These are phyloP conservation scores for Pitangus sulphuratus DNA, from an alignment of 2,797 vertebrate species.

Conservation along the genomic window DNA sequence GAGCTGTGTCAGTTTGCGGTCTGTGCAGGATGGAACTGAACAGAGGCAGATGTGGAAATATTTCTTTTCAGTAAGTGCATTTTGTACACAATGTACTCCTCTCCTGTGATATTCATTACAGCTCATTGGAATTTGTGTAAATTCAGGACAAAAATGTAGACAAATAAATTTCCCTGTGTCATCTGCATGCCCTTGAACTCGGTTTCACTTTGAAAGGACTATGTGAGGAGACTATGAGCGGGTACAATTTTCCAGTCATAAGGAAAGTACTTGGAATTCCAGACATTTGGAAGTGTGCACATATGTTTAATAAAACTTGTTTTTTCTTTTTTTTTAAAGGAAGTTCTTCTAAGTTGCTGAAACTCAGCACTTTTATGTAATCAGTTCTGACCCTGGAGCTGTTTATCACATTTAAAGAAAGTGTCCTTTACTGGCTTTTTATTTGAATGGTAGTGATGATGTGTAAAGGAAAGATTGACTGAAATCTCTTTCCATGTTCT, in stretches of 20 bases:
- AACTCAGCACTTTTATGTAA: background rate
- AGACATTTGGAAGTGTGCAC: background rate
- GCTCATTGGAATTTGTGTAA: background rate
- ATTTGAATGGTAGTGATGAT: background rate
- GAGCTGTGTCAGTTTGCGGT: background rate
- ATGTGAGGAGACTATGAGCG: background rate
- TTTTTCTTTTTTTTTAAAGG: background rate
- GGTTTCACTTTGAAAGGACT: background rate
- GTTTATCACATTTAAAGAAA: background rate
- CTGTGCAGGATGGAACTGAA: background rate
- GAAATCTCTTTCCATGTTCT: background rate
- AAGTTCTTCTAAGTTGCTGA: background rate
- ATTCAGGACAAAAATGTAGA: background rate
- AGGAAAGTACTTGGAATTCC: background rate
- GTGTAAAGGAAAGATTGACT: background rate
- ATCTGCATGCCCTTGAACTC: slow-evolving; percentile 3
- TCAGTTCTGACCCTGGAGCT: background rate
- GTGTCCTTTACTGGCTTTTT: background rate
- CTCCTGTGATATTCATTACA: background rate
- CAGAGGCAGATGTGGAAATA: background rate
- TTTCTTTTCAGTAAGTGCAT: background rate
- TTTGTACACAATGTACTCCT: background rate
- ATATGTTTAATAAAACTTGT: background rate
- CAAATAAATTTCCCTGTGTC: background rate
- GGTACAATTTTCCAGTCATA: background rate